Base-by-base conservation (phyloP, 2,888 invertebrate genomes). In the Sinodicranocentrus sp. region DNA sequence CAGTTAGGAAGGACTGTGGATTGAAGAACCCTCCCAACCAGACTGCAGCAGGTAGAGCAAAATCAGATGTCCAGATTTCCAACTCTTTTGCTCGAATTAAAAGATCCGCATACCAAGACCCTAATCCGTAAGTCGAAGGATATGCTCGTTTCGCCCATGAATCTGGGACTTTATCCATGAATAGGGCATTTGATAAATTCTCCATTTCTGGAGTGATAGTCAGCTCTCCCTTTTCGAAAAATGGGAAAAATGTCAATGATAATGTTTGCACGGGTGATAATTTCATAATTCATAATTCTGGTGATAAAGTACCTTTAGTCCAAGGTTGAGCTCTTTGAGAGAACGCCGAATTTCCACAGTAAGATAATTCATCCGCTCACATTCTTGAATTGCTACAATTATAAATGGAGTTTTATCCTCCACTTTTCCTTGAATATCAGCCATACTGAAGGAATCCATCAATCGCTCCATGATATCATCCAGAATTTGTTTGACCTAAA, bases 1-100 rank as follows among this genome's bases (percentile, higher is more conserved):
- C 98, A 0, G 98, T 98, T 80, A 98, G 91, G 89, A 98, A 93
- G 48, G 97, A 97, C 91, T 98, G 98, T 0, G 98, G 98, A 91
- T 98, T 98, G 92, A 98, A 98, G 91, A 98, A 97, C n/a, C 98
- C 98, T 15, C 96, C 97, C 84, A 98, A 92, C 98, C 98, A 98
- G 17, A 98, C 97, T 0, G 97, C 93, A 43, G 98, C 97, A 6
- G 88, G 87, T 5, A 86, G 70, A 19, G 85, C 72, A 23, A 98
- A 98, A 91, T 98, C 98, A 1, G 96, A 95, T 26, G 96, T 95
- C 98, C 98, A 98, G 0, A 95, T 96, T 91, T 98, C 98, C 70
- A 97, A 90, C 90, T 97, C 97, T 89, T 97, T 93, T 80, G 98
- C 92, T 78, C 98, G 92, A 59, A 96, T 92, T 13, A 97, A 92